phyloP scores from a whole-genome alignment of 1,140 invertebrate genomes.

The Mya arenaria region DNA sequence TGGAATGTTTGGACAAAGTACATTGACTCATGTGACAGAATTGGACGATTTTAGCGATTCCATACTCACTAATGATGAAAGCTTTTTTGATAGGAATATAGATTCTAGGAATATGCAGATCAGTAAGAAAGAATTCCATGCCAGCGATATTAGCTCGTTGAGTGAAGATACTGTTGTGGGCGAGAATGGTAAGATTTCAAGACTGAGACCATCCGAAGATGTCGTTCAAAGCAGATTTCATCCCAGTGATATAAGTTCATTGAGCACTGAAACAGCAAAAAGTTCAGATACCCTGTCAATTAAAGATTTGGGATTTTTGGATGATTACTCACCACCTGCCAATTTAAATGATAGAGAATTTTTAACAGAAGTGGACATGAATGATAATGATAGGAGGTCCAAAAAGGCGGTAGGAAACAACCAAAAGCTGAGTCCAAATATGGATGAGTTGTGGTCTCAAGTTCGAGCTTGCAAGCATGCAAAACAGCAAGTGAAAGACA shows the following conservation, averaged over 20 bases:
- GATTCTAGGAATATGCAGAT: too few relatives aligned
- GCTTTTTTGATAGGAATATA: neutral
- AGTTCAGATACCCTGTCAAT: neutral
- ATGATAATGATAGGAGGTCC: too few relatives aligned
- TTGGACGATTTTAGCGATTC: slow-evolving; percentile 14
- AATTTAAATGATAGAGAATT: too few relatives aligned
- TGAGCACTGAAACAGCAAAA: neutral
- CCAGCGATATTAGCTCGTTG: neutral
- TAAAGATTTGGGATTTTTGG: neutral
- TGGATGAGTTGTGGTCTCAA: slow-evolving; percentile 29
- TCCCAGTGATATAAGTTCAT: neutral
- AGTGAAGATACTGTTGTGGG: slow-evolving; percentile 10
- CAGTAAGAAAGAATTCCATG: neutral
- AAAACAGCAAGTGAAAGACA: neutral
- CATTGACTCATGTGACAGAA: neutral
- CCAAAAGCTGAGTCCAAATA: neutral
- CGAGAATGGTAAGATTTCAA: too few relatives aligned
- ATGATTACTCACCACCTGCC: neutral
- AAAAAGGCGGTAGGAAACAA: too few relatives aligned
- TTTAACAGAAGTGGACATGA: too few relatives aligned
- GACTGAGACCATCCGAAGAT: too few relatives aligned
- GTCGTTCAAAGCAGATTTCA: neutral
- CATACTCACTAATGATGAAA: slow-evolving; percentile 12
- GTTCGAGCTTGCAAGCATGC: slow-evolving; percentile 30
- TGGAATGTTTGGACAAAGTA: neutral